A percentile compares a stretch with the other conserved stretches of the same genome.
Conservation (phyloP, 1,140 invertebrate species). For the Luehdorfia chinensis region DNA sequence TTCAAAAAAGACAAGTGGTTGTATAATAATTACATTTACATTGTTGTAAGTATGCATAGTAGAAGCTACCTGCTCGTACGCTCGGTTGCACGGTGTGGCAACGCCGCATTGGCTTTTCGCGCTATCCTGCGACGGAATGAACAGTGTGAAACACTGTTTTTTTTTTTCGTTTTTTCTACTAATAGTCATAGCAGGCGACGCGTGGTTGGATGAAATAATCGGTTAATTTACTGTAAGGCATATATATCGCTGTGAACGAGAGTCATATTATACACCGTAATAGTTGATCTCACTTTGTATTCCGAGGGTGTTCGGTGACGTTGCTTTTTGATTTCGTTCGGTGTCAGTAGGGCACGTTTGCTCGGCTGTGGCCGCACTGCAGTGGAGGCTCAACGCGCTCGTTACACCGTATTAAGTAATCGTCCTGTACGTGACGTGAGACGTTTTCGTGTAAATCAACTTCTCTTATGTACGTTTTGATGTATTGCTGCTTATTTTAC, state of each 20-base stretch:
- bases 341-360: slow-evolving; percentile 61
- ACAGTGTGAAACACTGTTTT: slow-evolving; percentile 50
- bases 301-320: slow-evolving; percentile 26
- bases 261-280: slow-evolving; percentile 25
- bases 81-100: slow-evolving; percentile 68
- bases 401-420: slow-evolving; percentile 51
- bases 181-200: slow-evolving; percentile 18
- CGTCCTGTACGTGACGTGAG: slow-evolving; percentile 25
- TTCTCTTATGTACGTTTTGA: neutral
- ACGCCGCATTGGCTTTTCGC: slow-evolving; percentile 68
- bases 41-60: slow-evolving; percentile 48
- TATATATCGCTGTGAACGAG: slow-evolving; percentile 30
- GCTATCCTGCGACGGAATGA: slow-evolving; percentile 60
- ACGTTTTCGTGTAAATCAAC: slow-evolving; percentile 11
- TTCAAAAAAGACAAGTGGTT: slow-evolving; percentile 59
- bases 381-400: slow-evolving; percentile 24
- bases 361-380: slow-evolving; percentile 34
- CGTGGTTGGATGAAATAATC: slow-evolving; percentile 15
- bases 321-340: slow-evolving; percentile 55
- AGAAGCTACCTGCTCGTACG: slow-evolving; percentile 65
- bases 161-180: slow-evolving; percentile 23
- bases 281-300: slow-evolving; percentile 39
- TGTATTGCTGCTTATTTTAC: too few relatives aligned
- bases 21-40: slow-evolving; percentile 60
- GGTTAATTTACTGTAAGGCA: slow-evolving; percentile 15